Evolutionary conservation across 2,888 invertebrate species (phyloP).

Genomic region (Sinohyriopsis cumingii): DNA sequence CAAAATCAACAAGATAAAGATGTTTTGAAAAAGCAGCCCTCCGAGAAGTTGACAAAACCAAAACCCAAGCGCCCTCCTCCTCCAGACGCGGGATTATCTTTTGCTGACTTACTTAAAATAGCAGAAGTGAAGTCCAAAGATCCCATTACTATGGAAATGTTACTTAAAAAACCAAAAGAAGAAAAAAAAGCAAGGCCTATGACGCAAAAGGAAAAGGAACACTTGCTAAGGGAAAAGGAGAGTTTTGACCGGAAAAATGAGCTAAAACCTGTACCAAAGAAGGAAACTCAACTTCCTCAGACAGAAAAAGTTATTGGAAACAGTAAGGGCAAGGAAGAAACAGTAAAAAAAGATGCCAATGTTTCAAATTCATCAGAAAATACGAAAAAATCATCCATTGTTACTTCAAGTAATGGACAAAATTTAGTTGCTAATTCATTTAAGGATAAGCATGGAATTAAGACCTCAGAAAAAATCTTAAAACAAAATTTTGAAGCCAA

Average conservation of each 20-base stretch:
- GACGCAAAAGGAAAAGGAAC: constrained; percentile 59
- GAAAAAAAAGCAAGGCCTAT: constrained; percentile 44
- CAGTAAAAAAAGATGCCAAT: no score
- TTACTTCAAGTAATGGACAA: no score
- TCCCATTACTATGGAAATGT: constrained; percentile 26
- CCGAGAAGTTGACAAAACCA: constrained; percentile 23
- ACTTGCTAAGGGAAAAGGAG: constrained; percentile 33
- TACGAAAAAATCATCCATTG: no score
- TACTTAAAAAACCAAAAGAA: constrained; percentile 15
- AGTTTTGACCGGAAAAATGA: constrained; percentile 18
- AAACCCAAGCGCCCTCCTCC: constrained; percentile 33
- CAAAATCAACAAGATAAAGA: constrained; percentile 24
- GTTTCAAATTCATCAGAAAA: no score
- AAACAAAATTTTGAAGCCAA: no score
- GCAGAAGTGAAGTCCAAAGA: constrained; percentile 50
- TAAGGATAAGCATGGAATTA: no score
- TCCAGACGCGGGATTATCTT: constrained; percentile 37
- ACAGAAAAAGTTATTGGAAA: background rate
- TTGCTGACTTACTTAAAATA: constrained; percentile 53
- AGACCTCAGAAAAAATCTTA: no score
- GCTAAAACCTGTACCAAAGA: background rate
- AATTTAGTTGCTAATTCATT: no score
- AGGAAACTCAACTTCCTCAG: background rate
- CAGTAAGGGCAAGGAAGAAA: no score
- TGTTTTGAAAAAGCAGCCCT: constrained; percentile 8